A percentile compares a stretch with the other conserved stretches of the same genome.
These are phyloP conservation scores for Lamellibrachia luymesi DNA, from an alignment of 1,140 invertebrate species.

Conservation along the genomic window DNA sequence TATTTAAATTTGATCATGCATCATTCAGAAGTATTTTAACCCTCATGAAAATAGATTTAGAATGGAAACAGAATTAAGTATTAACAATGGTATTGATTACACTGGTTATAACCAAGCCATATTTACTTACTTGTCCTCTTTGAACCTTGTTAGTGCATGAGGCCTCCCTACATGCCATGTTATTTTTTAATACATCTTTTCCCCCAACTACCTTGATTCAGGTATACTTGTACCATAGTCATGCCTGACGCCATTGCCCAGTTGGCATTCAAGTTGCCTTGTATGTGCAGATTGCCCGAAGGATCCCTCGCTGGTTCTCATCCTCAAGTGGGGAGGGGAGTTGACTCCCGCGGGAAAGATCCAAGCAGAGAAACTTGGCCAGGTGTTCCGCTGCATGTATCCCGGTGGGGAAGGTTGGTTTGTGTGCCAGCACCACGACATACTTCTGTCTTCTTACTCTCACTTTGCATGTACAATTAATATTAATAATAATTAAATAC, in stretches of 20 bases:
- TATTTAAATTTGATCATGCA: background rate
- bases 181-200: background rate
- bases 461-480: background rate
- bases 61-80: background rate
- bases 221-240: background rate
- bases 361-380: constrained; percentile 94
- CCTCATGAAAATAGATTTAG: background rate
- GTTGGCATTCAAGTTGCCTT: background rate
- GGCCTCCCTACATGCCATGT: background rate
- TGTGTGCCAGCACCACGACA: background rate
- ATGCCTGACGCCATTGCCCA: background rate
- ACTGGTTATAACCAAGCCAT: background rate
- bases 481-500: no score
- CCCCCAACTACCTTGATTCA: no score
- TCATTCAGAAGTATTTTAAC: background rate
- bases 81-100: background rate
- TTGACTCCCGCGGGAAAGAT: constrained; percentile 90
- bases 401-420: constrained; percentile 64
- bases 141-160: no score
- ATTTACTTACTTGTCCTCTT: background rate
- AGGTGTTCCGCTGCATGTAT: constrained; percentile 99
- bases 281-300: constrained; percentile 21
- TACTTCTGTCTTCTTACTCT: background rate
- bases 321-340: constrained; percentile 99
- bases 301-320: constrained; percentile 64